Percentiles rank a stretch among this genome's conserved stretches.
These are phyloP conservation scores for Lepas anatifera DNA, from an alignment of 2,888 invertebrate genomes.

Conservation along the genomic window DNA sequence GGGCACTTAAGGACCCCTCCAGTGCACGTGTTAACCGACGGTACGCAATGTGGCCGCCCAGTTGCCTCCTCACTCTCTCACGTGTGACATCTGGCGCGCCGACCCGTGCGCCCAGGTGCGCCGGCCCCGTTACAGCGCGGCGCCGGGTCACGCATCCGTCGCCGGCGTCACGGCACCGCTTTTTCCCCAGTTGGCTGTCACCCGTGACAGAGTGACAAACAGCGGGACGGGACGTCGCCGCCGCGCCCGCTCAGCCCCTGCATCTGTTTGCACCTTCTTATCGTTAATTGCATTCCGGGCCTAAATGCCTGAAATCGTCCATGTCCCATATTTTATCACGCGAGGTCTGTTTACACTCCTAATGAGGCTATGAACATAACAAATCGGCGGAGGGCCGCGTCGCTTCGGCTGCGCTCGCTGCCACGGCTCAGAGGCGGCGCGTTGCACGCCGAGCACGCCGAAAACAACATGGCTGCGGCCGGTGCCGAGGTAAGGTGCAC, in stretches of 20 bases:
- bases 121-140: too few species aligned
- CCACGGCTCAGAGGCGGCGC: not conserved
- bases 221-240: too few species aligned
- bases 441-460: not conserved
- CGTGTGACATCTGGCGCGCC: too few species aligned
- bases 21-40: too few species aligned
- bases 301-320: conserved; percentile 9
- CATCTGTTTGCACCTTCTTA: conserved; percentile 7
- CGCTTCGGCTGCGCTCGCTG: not conserved
- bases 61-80: too few species aligned
- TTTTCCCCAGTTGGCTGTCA: not conserved
- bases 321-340: conserved; percentile 9
- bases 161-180: not conserved
- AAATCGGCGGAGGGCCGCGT: not conserved
- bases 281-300: conserved; percentile 1
- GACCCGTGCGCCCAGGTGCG: too few species aligned
- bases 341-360: not conserved
- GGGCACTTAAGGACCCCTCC: too few species aligned
- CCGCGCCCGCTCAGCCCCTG: not conserved
- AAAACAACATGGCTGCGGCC: not conserved
- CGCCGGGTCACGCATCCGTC: not conserved
- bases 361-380: conserved; percentile 2
- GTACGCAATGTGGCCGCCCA: too few species aligned
- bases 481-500: too few species aligned
- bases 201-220: not conserved